Evolutionary conservation across 2,888 invertebrate species (phyloP).

Genomic region (Beris chalybata): DNA sequence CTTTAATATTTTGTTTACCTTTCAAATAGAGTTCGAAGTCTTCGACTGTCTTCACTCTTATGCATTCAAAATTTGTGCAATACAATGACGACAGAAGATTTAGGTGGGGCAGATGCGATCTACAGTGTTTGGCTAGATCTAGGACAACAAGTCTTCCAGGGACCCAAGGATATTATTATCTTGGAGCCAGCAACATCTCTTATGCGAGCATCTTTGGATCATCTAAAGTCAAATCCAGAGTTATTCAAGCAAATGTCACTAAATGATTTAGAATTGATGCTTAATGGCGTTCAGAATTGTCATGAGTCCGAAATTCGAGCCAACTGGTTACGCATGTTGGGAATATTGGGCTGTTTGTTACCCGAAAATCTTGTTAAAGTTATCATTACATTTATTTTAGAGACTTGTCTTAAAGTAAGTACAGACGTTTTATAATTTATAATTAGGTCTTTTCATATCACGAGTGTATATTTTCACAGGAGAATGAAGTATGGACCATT

Average conservation of each 20-base stretch:
- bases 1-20: background rate
- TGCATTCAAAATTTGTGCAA: conserved; percentile 72
- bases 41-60: conserved; percentile 67
- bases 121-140: conserved; percentile 69
- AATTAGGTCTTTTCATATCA: background rate
- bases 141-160: conserved; percentile 65
- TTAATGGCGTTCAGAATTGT: conserved; percentile 60
- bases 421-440: background rate
- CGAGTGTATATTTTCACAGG: conserved; percentile 50
- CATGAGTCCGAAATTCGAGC: conserved; percentile 61
- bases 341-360: conserved; percentile 60
- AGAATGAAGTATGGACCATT: conserved; percentile 69
- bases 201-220: conserved; percentile 73
- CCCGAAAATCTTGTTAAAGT: conserved; percentile 48
- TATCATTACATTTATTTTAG: conserved; percentile 65
- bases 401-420: conserved; percentile 53
- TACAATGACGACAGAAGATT: conserved; percentile 62
- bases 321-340: conserved; percentile 64
- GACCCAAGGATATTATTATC: conserved; percentile 58
- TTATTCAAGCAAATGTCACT: conserved; percentile 61
- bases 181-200: conserved; percentile 73
- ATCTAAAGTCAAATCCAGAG: conserved; percentile 60
- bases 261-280: conserved; percentile 56
- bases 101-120: conserved; percentile 66
- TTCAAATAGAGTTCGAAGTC: conserved; percentile 58